Percentiles rank a stretch among this genome's conserved stretches.
These are phyloP conservation scores for Rhagoletis pomonella DNA, from an alignment of 1,140 invertebrate genomes.

Conservation along the genomic window DNA sequence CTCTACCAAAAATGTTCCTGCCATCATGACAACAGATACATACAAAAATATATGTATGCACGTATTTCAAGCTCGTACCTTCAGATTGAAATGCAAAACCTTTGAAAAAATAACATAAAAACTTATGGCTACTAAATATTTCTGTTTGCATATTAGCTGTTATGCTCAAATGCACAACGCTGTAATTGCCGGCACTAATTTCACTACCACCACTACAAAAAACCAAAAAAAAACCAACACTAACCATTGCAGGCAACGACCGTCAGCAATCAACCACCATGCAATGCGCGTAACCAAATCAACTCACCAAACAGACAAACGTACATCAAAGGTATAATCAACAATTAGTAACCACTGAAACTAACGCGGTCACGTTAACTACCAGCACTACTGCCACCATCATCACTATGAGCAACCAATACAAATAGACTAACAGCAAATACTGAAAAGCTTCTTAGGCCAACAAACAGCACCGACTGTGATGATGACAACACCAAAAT, in stretches of 20 bases:
- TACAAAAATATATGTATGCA: no score
- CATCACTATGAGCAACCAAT: neutral
- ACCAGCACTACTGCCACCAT: neutral
- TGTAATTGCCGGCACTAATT: conserved; percentile 4
- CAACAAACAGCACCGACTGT: neutral
- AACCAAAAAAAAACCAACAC: neutral
- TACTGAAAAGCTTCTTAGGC: neutral
- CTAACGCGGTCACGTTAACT: conserved; percentile 25
- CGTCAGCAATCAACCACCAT: conserved; percentile 20
- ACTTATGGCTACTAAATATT: neutral
- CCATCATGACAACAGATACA: no score
- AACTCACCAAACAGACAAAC: neutral
- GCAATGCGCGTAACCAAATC: conserved; percentile 13
- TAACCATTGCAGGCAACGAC: neutral
- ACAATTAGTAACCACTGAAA: conserved; percentile 49
- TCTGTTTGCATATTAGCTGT: neutral
- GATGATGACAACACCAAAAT: neutral
- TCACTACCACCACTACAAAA: conserved; percentile 17
- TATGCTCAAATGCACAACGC: conserved; percentile 1
- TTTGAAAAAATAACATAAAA: neutral
- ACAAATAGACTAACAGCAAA: neutral
- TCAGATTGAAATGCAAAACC: neutral
- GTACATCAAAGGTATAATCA: conserved; percentile 1
- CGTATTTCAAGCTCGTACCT: neutral
- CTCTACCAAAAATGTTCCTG: no score